Base-by-base conservation (phyloP, 2,113 vertebrate genomes). In the Platichthys stellatus region DNA sequence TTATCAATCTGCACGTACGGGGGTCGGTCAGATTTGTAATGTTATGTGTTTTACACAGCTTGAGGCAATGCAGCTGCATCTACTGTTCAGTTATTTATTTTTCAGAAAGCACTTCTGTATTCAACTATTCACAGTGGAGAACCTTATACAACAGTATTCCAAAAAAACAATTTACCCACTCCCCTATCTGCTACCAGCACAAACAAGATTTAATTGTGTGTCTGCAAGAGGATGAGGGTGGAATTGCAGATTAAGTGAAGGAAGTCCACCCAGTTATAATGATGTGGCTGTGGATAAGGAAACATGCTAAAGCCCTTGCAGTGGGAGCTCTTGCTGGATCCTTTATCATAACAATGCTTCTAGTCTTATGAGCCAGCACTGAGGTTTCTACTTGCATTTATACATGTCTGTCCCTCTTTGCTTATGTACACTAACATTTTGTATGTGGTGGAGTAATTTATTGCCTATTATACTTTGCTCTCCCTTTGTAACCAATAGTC, bases 231-330 rank as follows among this genome's bases (percentile, higher is more conserved):
- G 56, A 3, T 58, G 12, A 6, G 51, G 18, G 47, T 18, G 18
- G 47, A 58, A 57, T 51, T 24, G 63, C 57, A 57, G 63, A 79
- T 62, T 23, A 62, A 24, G 35, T 56, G 28, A 18, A 57, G 45
- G 21, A 35, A 4, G n/a, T 38, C 28, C 35, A 49, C 17, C 2
- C 3, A 13, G 70, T 21, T 49, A 0, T 23, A 38, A 57, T 10
- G 17, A 47, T 28, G 49, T 26, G 26, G n/a, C 18, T 40, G 24
- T 40, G 24, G 40, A 40, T 68, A 57, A 69, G 69, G 26, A 12
- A 38, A 60, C 15, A 47, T 12, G 70, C 38, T 53, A 18, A 21
- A 28, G 78, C 17, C 5, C 17, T 51, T 51, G 47, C 40, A 43
- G 40, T 43, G 40, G 40, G 40, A 43, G 13, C 40, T 24, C 31